A percentile compares a stretch with the other conserved stretches of the same genome.
phyloP scores from a whole-genome alignment of 2,113 vertebrate genomes.

The Sigmodon hispidus region DNA sequence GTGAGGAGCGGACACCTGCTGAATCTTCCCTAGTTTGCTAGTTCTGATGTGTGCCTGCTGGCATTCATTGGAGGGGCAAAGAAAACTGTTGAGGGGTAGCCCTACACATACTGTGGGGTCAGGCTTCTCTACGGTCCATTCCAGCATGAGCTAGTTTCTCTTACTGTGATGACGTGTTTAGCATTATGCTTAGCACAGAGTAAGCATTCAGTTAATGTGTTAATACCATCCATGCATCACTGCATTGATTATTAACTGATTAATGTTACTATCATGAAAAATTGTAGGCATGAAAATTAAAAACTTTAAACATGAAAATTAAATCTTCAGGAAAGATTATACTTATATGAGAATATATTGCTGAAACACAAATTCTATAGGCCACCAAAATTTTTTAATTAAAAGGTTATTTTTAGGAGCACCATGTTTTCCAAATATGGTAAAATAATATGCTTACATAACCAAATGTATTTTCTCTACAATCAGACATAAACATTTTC shows the following conservation, averaged over 20 bases:
- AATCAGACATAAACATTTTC: background rate
- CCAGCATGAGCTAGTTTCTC: too few species aligned
- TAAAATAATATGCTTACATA: background rate
- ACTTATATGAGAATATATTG: background rate
- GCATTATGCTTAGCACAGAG: background rate
- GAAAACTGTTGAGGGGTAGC: background rate
- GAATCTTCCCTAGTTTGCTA: background rate
- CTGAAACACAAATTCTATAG: background rate
- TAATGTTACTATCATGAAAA: background rate
- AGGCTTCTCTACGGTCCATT: background rate
- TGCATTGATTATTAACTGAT: background rate
- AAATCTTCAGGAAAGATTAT: background rate
- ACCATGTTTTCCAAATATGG: background rate
- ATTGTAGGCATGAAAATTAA: background rate
- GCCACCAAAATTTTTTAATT: background rate
- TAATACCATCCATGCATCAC: background rate
- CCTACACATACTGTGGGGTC: too few species aligned
- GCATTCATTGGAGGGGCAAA: background rate
- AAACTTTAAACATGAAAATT: background rate
- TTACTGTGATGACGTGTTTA: background rate
- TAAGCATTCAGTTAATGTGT: background rate
- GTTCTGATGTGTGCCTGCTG: background rate
- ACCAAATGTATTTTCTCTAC: background rate
- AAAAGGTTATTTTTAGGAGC: background rate
- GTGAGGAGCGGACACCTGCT: rapidly evolving